These are phyloP conservation scores for Gouania willdenowi DNA, from an alignment of 2,797 vertebrate species.

Conservation along the genomic window DNA sequence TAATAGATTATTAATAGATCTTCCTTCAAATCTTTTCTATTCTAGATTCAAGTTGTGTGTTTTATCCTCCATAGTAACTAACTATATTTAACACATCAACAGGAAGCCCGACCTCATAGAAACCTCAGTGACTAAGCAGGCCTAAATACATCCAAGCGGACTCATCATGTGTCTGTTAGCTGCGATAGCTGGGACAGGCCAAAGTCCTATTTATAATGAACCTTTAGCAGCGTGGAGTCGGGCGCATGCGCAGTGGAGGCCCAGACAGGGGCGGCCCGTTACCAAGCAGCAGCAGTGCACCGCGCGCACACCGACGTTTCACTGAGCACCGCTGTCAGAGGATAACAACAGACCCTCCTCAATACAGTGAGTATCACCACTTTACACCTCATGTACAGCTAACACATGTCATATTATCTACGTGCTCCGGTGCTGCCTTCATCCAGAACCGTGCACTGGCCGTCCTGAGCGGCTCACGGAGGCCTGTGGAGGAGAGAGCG, in stretches of 20 bases:
- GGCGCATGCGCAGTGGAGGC: slow-evolving; percentile 65
- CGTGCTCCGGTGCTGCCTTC: no score
- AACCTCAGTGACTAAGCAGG: slow-evolving; percentile 17
- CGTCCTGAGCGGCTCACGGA: slow-evolving; percentile 46
- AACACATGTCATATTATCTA: no score
- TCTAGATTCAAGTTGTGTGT: no score
- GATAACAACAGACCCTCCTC: slow-evolving; percentile 45
- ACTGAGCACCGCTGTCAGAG: slow-evolving; percentile 22
- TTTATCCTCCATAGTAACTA: no score
- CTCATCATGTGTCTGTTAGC: slow-evolving; percentile 49
- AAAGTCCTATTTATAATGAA: slow-evolving; percentile 69
- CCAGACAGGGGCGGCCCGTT: slow-evolving; percentile 73
- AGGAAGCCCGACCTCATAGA: slow-evolving; percentile 7
- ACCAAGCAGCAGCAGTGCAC: slow-evolving; percentile 63
- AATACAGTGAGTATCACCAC: slow-evolving; percentile 69
- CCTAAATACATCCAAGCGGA: slow-evolving; percentile 18
- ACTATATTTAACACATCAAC: no score
- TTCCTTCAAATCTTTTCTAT: no score
- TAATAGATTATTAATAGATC: no score
- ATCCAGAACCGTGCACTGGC: slow-evolving; percentile 38
- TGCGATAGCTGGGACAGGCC: slow-evolving; percentile 32
- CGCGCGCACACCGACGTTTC: slow-evolving; percentile 53
- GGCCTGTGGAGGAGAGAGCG: slow-evolving; percentile 69
- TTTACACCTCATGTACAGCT: no score
- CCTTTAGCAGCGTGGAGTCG: slow-evolving; percentile 61